Base-by-base conservation (phyloP, 2,888 invertebrate species). In the Chrysopilus asiliformis region DNA sequence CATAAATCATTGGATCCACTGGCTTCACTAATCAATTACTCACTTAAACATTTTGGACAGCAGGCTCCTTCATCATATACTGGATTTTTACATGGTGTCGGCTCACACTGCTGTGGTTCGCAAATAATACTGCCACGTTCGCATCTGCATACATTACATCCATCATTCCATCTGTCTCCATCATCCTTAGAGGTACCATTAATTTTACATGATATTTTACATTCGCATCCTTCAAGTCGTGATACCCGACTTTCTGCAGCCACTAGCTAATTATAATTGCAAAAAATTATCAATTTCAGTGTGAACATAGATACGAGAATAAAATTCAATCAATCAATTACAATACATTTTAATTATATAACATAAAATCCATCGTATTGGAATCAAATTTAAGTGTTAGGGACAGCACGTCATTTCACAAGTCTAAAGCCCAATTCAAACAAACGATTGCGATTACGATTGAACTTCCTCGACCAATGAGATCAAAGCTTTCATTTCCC, bases 121-220 rank as follows among this genome's bases (percentile, higher is more conserved):
- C 89, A 90, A 59, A 79, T 74, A 47, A 87, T 78, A 53, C 79
- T 79, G 33, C 89, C 87, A 68, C 82, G 82, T 83, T 85, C 77
- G 70, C 90, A 90, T 59, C 82, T 76, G 72, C 90, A 89, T 53
- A 78, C 75, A 58, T 85, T 79, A 70, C 90, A 90, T 62, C 77
- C 79, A 56, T 76, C 71, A 61, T 79, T 76, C 89, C 89, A 89
- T 40, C 77, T 76, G 47, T 82, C 79, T 38, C 87, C 87, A 59
- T 89, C 87, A 39, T 79, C 76, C 57, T 80, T 78, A 42, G 79
- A 72, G 38, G 81, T 79, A 46, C 79, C 83, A 64, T 86, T 85
- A 49, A 78, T 73, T 56, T 72, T 73, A 68, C 89, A 90, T 45
- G 85, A 82, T 67, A 82, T 84, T 67, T 80, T 80, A 66, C 90